Evolutionary conservation across 2,888 invertebrate species (phyloP).

Genomic region (Molanna angustata): DNA sequence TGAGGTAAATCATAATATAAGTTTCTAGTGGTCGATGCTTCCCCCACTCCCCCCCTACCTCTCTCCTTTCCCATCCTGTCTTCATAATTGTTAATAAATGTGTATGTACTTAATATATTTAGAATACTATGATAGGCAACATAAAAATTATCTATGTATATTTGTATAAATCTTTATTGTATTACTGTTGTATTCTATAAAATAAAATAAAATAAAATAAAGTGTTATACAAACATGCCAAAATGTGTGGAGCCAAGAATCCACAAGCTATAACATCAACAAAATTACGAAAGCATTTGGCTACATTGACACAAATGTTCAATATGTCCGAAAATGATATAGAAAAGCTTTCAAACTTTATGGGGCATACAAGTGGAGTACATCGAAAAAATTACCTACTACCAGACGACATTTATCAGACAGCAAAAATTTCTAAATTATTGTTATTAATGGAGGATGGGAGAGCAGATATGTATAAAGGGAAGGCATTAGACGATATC

Average conservation of each 20-base stretch:
- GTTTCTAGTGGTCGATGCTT: too few relatives aligned
- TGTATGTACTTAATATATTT: too few relatives aligned
- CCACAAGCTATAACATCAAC: conserved; percentile 1
- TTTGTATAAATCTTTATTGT: not conserved
- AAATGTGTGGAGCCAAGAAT: conserved; percentile 2
- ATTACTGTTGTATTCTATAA: not conserved
- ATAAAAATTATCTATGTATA: not conserved
- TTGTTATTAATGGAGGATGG: not conserved
- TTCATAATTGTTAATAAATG: too few relatives aligned
- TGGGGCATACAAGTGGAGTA: conserved; percentile 1
- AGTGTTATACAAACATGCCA: conserved; percentile 5
- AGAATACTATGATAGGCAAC: too few relatives aligned
- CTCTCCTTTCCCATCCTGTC: too few relatives aligned
- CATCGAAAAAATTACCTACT: not conserved
- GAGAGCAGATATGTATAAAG: not conserved
- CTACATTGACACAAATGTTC: not conserved
- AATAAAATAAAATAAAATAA: too few relatives aligned
- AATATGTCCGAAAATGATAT: not conserved
- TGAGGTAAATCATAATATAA: too few relatives aligned
- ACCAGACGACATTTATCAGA: conserved; percentile 4
- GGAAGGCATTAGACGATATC: not conserved
- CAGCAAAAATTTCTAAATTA: conserved; percentile 5
- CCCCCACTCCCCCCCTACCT: too few relatives aligned
- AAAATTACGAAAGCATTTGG: not conserved
- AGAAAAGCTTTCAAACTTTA: not conserved